Conservation (phyloP, 2,113 vertebrate species). For the Polypterus bichir region DNA sequence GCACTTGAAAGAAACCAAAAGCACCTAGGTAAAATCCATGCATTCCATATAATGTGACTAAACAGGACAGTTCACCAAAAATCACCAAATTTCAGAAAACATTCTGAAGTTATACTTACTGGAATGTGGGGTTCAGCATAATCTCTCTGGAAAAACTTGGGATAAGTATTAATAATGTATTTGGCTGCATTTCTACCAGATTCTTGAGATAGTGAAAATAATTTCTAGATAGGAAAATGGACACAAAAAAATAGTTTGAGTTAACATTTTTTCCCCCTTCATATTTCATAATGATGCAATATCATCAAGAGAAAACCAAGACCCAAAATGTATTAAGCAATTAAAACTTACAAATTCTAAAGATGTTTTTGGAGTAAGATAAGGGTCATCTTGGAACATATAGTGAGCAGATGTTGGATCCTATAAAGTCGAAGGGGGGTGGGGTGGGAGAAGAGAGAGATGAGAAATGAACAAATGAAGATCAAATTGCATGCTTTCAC, state of each 20-base stretch:
- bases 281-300: too few species aligned
- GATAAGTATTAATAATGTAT: constrained; percentile 64
- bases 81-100: too few species aligned
- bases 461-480: too few species aligned
- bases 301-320: too few species aligned
- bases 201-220: constrained; percentile 65
- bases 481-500: too few species aligned
- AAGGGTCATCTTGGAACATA: constrained; percentile 80
- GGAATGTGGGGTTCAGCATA: constrained; percentile 73
- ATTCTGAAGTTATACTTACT: constrained; percentile 42
- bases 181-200: constrained; percentile 76
- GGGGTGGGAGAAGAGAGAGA: too few species aligned
- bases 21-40: too few species aligned
- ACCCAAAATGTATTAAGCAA: background rate
- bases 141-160: constrained; percentile 77
- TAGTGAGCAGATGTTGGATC: constrained; percentile 71
- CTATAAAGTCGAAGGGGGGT: constrained; percentile 32
- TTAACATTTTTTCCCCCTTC: background rate
- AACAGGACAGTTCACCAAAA: too few species aligned
- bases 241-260: background rate
- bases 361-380: constrained; percentile 57
- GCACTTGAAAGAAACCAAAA: too few species aligned
- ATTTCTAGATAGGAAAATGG: constrained; percentile 42
- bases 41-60: too few species aligned
- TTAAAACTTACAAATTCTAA: constrained; percentile 42